These are phyloP conservation scores for Desmodus rotundus DNA, from an alignment of 2,113 vertebrate species.

Conservation along the genomic window DNA sequence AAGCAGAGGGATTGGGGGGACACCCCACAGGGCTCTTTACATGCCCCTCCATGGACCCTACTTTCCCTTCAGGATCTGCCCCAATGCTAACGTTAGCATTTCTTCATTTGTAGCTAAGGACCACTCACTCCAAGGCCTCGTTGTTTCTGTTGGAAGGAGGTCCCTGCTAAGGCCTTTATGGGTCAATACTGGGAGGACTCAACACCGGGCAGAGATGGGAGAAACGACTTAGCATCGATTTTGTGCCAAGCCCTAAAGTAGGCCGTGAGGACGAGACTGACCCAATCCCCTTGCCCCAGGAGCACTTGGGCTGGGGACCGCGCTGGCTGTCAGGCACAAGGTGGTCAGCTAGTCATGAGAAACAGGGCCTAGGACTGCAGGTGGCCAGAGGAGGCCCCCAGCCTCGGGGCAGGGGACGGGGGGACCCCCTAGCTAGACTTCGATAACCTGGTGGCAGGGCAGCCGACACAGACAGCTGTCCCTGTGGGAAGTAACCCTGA, in stretches of 20 bases:
- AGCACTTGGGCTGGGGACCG: not conserved
- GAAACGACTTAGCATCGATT: not conserved
- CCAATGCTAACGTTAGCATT: not conserved
- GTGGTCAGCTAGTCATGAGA: not conserved
- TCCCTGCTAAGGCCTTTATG: not conserved
- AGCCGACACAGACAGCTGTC: not conserved
- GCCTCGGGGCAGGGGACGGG: no score
- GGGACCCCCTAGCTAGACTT: not conserved
- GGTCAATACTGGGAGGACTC: conserved; percentile 7
- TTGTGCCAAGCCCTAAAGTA: conserved; percentile 9
- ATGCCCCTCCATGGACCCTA: not conserved
- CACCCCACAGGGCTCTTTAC: not conserved
- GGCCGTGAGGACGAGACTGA: not conserved
- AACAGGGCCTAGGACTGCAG: not conserved
- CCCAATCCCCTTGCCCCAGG: not conserved
- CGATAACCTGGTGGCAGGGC: not conserved
- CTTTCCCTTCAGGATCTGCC: not conserved
- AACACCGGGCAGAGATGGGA: conserved; percentile 23
- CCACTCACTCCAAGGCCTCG: not conserved
- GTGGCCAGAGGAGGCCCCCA: not conserved
- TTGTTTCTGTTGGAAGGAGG: conserved; percentile 48
- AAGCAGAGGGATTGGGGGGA: not conserved
- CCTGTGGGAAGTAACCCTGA: not conserved
- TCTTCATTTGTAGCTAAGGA: not conserved
- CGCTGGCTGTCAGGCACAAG: no score